phyloP scores from a whole-genome alignment of 2,797 vertebrate genomes.

The Pseudocheirus occidentalis region DNA sequence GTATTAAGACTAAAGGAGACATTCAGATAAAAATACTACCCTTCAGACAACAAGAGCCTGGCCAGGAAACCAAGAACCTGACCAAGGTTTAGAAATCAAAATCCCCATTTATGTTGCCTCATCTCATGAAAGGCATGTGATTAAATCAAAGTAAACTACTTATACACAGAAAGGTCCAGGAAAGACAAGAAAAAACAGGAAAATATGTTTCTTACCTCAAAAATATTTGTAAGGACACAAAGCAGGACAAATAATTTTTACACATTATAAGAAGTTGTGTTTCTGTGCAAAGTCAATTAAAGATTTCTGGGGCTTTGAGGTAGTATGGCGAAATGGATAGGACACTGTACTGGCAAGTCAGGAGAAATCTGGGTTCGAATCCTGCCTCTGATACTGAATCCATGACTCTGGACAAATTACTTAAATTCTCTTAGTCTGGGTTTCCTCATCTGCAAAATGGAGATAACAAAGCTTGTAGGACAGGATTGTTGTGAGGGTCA shows the following conservation, averaged over 20 bases:
- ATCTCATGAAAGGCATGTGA: not conserved
- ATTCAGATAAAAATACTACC: not conserved
- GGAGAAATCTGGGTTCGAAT: not conserved
- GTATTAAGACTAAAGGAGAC: not conserved
- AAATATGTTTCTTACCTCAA: not conserved
- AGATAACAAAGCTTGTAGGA: not conserved
- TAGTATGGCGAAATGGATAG: not conserved
- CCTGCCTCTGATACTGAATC: not conserved
- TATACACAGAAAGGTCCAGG: not conserved
- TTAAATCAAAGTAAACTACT: not conserved
- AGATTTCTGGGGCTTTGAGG: not conserved
- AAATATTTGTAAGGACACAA: constrained; percentile 6
- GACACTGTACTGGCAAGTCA: not conserved
- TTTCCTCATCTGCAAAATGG: not conserved
- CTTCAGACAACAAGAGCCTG: not conserved
- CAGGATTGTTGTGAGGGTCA: not conserved
- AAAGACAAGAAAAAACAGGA: not conserved
- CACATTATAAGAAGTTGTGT: constrained; percentile 27
- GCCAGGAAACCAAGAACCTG: not conserved
- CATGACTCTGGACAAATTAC: not conserved
- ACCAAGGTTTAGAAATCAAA: not conserved
- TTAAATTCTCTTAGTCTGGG: not conserved
- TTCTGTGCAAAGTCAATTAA: constrained; percentile 22
- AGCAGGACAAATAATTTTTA: not conserved
- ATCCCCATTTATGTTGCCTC: not conserved